Percentiles rank a stretch among this genome's conserved stretches.
Evolutionary conservation across 2,113 vertebrate species (phyloP).

Genomic region (Eulemur rufifrons): DNA sequence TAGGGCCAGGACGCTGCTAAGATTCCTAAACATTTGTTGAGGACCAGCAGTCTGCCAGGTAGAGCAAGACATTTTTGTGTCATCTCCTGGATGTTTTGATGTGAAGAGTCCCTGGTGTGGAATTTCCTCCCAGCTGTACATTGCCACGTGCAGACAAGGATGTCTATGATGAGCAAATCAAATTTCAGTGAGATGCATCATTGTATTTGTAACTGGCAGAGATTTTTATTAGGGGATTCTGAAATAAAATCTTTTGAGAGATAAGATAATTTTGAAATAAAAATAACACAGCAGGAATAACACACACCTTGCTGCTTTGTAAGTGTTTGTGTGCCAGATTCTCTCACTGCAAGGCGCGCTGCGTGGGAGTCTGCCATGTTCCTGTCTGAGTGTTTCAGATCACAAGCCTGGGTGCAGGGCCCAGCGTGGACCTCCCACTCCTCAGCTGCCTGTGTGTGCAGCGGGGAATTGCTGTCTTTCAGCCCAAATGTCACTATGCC

Average conservation of each 20-base stretch:
- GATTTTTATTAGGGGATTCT: not conserved
- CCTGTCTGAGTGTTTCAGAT: not conserved
- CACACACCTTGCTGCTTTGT: not conserved
- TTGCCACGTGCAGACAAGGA: not conserved
- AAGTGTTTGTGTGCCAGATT: not conserved
- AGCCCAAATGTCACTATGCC: not conserved
- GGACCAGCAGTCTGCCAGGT: not conserved
- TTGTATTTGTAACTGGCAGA: not conserved
- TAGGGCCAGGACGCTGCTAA: not conserved
- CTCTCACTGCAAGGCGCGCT: not conserved
- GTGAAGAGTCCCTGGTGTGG: not conserved
- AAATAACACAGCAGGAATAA: not conserved
- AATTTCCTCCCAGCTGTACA: not conserved
- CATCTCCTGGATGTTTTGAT: not conserved
- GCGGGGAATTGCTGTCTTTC: not conserved
- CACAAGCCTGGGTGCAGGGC: fast-evolving
- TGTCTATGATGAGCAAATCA: not conserved
- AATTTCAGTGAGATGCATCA: not conserved
- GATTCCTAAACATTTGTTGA: not conserved
- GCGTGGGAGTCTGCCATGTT: not conserved
- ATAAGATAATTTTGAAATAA: not conserved
- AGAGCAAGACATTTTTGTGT: not conserved
- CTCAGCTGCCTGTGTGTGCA: not conserved
- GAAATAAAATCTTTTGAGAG: not conserved
- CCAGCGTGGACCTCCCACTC: not conserved